These are phyloP conservation scores for Exocentrus adspersus DNA, from an alignment of 2,888 invertebrate species.

Conservation along the genomic window DNA sequence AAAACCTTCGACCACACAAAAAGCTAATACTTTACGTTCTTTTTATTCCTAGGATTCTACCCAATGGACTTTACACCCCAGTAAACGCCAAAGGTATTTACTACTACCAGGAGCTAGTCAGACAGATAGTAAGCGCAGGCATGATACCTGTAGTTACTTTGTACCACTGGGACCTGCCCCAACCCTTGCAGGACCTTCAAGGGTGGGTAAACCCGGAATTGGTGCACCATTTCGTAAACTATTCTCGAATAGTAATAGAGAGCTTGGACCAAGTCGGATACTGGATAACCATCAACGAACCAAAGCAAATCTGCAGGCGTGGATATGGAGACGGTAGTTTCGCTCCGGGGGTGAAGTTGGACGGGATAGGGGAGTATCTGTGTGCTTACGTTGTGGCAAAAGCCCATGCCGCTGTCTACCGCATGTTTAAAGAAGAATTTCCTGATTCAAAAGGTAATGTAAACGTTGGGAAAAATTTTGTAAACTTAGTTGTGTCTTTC, in stretches of 20 bases:
- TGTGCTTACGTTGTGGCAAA: constrained; percentile 73
- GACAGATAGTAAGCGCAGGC: constrained; percentile 65
- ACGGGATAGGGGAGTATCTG: constrained; percentile 71
- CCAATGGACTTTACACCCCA: constrained; percentile 71
- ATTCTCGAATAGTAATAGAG: constrained; percentile 67
- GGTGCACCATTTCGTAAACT: constrained; percentile 69
- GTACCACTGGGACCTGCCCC: constrained; percentile 68
- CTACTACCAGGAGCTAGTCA: constrained; percentile 79
- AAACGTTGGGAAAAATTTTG: no score
- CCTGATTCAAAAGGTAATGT: constrained; percentile 60
- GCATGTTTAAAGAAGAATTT: constrained; percentile 71
- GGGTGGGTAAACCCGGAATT: constrained; percentile 73
- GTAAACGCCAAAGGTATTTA: constrained; percentile 75
- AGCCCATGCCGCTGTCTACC: constrained; percentile 74
- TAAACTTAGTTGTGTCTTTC: neutral
- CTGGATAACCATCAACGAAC: constrained; percentile 78
- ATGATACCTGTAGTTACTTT: constrained; percentile 67
- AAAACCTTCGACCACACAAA: no score
- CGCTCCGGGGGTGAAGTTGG: constrained; percentile 66
- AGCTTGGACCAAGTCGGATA: constrained; percentile 68
- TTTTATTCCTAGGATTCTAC: constrained; percentile 71
- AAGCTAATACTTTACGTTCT: neutral
- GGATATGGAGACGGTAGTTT: constrained; percentile 66
- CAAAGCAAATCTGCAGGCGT: constrained; percentile 59
- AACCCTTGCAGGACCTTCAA: constrained; percentile 64